Percentiles rank a stretch among this genome's conserved stretches.
Conservation (phyloP, 2,888 invertebrate genomes). For the Rugalucina vietnamica region DNA sequence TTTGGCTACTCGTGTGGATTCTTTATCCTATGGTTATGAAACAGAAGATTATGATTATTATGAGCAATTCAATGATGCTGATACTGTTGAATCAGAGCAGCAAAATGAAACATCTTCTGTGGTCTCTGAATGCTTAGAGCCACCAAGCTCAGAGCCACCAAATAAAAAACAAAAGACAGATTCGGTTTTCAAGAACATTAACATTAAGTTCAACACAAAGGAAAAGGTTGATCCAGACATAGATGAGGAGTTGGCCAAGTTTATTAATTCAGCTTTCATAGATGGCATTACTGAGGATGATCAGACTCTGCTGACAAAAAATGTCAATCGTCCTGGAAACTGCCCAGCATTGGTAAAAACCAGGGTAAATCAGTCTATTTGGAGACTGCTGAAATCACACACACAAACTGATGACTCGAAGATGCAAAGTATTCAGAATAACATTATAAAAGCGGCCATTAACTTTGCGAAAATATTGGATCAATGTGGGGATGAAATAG, state of each 20-base stretch:
- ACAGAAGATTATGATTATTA: too few relatives aligned
- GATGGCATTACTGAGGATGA: conserved; percentile 23
- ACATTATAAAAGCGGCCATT: conserved; percentile 26
- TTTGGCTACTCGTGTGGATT: too few relatives aligned
- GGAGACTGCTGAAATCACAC: conserved; percentile 20
- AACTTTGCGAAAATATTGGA: conserved; percentile 17
- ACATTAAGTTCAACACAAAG: not conserved
- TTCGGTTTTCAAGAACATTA: conserved; percentile 4
- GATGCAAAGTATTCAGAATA: conserved; percentile 14
- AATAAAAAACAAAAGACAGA: not conserved
- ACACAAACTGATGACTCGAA: conserved; percentile 19
- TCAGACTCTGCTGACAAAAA: conserved; percentile 6
- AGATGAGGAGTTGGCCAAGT: not conserved
- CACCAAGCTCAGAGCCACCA: not conserved
- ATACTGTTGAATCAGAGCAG: too few relatives aligned
- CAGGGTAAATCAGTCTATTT: conserved; percentile 7
- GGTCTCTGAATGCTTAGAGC: too few relatives aligned
- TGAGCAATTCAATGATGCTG: too few relatives aligned
- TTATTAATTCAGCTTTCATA: conserved; percentile 9
- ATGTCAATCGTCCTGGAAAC: conserved; percentile 6
- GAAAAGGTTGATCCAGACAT: conserved; percentile 15
- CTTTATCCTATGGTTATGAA: too few relatives aligned
- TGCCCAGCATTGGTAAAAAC: conserved; percentile 5
- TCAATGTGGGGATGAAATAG: not conserved
- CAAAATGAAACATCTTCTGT: too few relatives aligned